Conservation (phyloP, 2,797 vertebrate genomes). For the Megaceryle alcyon region DNA sequence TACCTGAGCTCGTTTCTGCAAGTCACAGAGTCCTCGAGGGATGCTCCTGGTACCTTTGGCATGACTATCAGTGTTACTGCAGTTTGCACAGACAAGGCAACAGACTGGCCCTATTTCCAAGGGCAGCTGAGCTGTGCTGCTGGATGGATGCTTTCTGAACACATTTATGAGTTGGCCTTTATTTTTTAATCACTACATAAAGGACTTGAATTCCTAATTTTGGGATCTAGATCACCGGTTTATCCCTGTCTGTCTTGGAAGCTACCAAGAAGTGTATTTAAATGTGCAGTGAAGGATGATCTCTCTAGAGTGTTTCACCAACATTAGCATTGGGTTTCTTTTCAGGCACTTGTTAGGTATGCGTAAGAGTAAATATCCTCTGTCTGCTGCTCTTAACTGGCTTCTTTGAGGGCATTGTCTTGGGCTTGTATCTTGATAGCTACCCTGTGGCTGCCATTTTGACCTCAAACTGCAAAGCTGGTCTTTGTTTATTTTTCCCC, state of each 20-base stretch:
- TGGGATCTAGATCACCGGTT: neutral
- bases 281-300: neutral
- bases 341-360: neutral
- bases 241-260: neutral
- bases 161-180: neutral
- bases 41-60: neutral
- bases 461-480: neutral
- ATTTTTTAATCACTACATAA: neutral
- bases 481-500: neutral
- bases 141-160: neutral
- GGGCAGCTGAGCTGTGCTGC: neutral
- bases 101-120: neutral
- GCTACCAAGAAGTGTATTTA: neutral
- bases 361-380: neutral
- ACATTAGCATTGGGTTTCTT: neutral
- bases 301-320: neutral
- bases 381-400: neutral
- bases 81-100: neutral
- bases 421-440: neutral
- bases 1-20: neutral
- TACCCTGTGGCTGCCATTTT: neutral
- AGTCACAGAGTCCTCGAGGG: neutral
- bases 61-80: neutral
- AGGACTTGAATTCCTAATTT: neutral
- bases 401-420: neutral